Percentiles rank a stretch among this genome's conserved stretches.
Conservation (phyloP, 2,888 invertebrate genomes). For the Campaea margaritaria region DNA sequence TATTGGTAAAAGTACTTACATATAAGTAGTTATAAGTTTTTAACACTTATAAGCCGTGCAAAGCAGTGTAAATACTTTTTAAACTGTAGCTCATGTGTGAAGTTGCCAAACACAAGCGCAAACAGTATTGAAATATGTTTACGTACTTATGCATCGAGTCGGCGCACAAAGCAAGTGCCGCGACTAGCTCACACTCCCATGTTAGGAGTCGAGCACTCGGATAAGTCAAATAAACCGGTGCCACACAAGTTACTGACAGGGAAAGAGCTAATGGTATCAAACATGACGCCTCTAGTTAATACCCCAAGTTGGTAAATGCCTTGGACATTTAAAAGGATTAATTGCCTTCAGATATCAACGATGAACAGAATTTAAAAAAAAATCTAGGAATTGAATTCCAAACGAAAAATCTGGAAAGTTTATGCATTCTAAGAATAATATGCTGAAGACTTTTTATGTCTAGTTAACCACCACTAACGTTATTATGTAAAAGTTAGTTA, state of each 20-base stretch:
- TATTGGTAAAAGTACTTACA: neutral
- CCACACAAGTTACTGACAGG: neutral
- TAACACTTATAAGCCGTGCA: conserved; percentile 8
- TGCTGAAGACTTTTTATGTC: too few relatives aligned
- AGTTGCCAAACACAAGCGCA: conserved; percentile 25
- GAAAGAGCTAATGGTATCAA: too few relatives aligned
- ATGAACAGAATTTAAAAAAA: too few relatives aligned
- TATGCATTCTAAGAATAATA: too few relatives aligned
- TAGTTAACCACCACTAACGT: too few relatives aligned
- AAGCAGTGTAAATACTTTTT: neutral
- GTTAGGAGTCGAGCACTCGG: conserved; percentile 23
- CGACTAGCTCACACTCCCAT: conserved; percentile 14
- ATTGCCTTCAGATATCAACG: too few relatives aligned
- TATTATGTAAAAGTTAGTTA: too few relatives aligned
- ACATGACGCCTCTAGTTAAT: too few relatives aligned
- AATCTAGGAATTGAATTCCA: too few relatives aligned
- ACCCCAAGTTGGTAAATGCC: too few relatives aligned
- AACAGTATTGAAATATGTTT: conserved; percentile 17
- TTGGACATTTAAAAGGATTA: too few relatives aligned
- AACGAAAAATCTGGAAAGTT: too few relatives aligned
- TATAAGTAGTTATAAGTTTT: neutral
- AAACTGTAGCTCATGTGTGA: conserved; percentile 17
- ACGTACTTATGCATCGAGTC: conserved; percentile 3
- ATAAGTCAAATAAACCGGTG: conserved; percentile 20
- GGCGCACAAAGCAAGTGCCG: conserved; percentile 22